Evolutionary conservation across 2,797 vertebrate species (phyloP).

Genomic region (Lepus townsendii): DNA sequence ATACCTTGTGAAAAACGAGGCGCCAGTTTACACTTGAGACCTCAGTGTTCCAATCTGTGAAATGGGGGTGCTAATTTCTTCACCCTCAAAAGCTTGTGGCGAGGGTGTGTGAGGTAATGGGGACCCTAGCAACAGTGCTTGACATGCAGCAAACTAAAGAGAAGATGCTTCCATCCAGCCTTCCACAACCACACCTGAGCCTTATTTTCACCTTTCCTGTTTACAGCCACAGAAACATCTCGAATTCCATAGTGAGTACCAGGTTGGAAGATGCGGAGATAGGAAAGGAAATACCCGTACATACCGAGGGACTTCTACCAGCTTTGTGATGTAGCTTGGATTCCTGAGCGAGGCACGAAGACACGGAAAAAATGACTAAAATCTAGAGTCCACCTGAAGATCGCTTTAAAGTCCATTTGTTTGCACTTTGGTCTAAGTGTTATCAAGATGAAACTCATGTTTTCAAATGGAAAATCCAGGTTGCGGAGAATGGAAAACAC

Average conservation of each 20-base stretch:
- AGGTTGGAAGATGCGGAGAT: slow-evolving; percentile 19
- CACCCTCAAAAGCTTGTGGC: background rate
- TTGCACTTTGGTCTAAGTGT: slow-evolving; percentile 24
- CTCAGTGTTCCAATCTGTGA: slow-evolving; percentile 35
- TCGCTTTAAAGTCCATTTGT: background rate
- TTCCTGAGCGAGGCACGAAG: background rate
- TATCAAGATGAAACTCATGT: background rate
- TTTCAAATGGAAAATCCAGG: background rate
- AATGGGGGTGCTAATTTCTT: background rate
- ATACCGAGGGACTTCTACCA: background rate
- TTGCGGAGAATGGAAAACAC: background rate
- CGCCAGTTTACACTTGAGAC: slow-evolving; percentile 3
- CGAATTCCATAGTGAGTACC: slow-evolving; percentile 30
- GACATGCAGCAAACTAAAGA: background rate
- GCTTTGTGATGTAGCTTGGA: background rate
- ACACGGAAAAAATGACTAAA: background rate
- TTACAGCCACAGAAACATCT: background rate
- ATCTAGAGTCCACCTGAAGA: background rate
- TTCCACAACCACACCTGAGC: background rate
- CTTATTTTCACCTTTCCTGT: background rate
- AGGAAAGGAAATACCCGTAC: background rate
- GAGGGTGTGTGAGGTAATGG: background rate
- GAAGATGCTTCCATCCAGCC: background rate
- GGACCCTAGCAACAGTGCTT: background rate
- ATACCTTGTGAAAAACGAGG: background rate